Percentiles rank a stretch among this genome's conserved stretches.
Conservation (phyloP, 2,888 invertebrate species). For the Ferrisia virgata region DNA sequence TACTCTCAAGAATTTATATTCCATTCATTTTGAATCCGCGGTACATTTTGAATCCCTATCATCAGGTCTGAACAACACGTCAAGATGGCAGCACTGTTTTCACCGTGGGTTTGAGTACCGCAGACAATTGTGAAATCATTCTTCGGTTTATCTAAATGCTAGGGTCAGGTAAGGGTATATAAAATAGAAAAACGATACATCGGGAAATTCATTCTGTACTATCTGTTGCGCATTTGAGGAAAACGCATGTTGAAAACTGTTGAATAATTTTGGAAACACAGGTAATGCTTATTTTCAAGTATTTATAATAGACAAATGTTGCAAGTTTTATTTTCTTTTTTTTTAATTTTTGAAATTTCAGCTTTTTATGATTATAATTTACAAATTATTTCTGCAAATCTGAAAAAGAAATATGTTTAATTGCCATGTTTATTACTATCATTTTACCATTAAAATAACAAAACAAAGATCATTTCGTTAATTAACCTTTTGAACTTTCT, state of each 20-base stretch:
- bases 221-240: conserved; percentile 34
- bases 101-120: neutral
- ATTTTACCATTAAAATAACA: neutral
- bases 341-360: neutral
- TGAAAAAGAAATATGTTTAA: neutral
- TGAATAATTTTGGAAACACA: neutral
- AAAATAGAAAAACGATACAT: conserved; percentile 24
- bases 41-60: neutral
- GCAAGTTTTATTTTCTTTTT: neutral
- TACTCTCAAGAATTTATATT: neutral
- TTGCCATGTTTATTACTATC: neutral
- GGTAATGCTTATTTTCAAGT: neutral
- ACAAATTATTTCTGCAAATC: neutral
- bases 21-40: neutral
- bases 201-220: conserved; percentile 32
- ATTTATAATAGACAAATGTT: neutral
- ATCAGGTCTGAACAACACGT: neutral
- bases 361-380: neutral
- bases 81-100: conserved; percentile 14
- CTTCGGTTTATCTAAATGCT: neutral
- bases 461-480: neutral
- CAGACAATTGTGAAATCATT: neutral
- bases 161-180: conserved; percentile 32
- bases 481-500: conserved; percentile 12
- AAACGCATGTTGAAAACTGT: conserved; percentile 6